These are phyloP conservation scores for Mesocricetus auratus DNA, from an alignment of 2,113 vertebrate species.

Conservation along the genomic window DNA sequence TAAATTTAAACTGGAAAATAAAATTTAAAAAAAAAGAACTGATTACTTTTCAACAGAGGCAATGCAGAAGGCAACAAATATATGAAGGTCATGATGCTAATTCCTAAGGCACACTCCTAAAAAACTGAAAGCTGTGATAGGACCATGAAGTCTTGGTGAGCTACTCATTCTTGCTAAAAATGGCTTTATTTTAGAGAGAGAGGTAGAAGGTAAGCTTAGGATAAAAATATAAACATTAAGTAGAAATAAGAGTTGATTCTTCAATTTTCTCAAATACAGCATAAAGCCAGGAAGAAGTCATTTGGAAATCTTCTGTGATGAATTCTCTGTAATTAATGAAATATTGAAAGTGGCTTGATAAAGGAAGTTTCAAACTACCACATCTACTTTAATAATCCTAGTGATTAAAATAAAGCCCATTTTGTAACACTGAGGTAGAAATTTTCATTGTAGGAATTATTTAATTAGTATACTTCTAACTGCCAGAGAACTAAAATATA, in stretches of 20 bases:
- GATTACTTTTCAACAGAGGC: slow-evolving; percentile 41
- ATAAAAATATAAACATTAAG: not conserved
- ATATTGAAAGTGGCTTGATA: not conserved
- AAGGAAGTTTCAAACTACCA: not conserved
- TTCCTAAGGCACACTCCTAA: not conserved
- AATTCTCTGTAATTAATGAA: not conserved
- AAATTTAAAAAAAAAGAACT: not conserved
- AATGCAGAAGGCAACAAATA: not conserved
- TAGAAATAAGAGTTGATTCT: not conserved
- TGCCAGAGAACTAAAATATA: not conserved
- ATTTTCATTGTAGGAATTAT: not conserved
- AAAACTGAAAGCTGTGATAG: not conserved
- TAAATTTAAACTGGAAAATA: no score
- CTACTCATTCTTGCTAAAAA: not conserved
- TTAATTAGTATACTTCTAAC: not conserved
- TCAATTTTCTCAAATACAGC: not conserved
- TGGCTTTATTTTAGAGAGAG: not conserved
- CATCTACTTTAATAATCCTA: not conserved
- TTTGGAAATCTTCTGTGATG: not conserved
- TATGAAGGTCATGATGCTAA: not conserved
- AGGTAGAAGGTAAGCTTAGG: not conserved
- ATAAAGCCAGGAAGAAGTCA: not conserved
- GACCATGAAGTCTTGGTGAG: not conserved
- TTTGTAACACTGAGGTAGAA: not conserved
- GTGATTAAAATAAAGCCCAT: not conserved